A percentile compares a stretch with the other conserved stretches of the same genome.
Conservation (phyloP, 2,113 vertebrate genomes). For the Cololabis saira region DNA sequence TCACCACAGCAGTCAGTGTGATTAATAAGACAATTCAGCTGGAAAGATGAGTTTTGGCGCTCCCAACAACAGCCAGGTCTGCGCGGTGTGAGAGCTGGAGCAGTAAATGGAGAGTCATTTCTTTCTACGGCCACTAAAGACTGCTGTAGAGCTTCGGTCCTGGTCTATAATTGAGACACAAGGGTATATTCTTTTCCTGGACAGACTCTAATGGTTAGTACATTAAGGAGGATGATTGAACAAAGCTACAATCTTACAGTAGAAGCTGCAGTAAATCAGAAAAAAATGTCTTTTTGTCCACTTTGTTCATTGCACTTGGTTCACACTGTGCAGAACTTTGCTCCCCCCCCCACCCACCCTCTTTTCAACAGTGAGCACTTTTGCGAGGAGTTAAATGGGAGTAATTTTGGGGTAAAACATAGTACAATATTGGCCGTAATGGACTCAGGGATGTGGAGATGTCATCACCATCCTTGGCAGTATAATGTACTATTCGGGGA, state of each 20-base stretch:
- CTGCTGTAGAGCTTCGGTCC: slow-evolving; percentile 63
- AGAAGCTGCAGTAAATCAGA: slow-evolving; percentile 70
- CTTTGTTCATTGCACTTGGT: slow-evolving; percentile 65
- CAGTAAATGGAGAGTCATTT: slow-evolving; percentile 77
- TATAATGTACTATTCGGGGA: slow-evolving; percentile 34
- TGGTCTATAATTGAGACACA: slow-evolving; percentile 79
- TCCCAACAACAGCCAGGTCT: slow-evolving; percentile 54
- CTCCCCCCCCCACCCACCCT: slow-evolving; percentile 53
- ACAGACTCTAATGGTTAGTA: slow-evolving; percentile 77
- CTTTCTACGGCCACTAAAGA: slow-evolving; percentile 69
- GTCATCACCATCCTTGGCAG: slow-evolving; percentile 57
- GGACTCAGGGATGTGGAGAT: slow-evolving; percentile 46
- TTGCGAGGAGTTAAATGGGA: slow-evolving; percentile 69
- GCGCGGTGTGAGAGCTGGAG: slow-evolving; percentile 63
- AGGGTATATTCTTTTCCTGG: slow-evolving; percentile 76
- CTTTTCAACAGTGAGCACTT: slow-evolving; percentile 50
- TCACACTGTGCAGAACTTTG: slow-evolving; percentile 56
- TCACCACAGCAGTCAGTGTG: slow-evolving; percentile 32
- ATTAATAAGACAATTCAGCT: slow-evolving; percentile 62
- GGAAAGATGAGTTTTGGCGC: slow-evolving; percentile 64
- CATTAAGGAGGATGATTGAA: slow-evolving; percentile 80
- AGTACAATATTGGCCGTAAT: slow-evolving; percentile 60
- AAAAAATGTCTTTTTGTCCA: slow-evolving; percentile 68
- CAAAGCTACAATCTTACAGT: slow-evolving; percentile 73
- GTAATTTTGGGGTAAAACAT: slow-evolving; percentile 68